A percentile compares a stretch with the other conserved stretches of the same genome.
Conservation (phyloP, 2,797 vertebrate genomes). For the Muscicapa striata region DNA sequence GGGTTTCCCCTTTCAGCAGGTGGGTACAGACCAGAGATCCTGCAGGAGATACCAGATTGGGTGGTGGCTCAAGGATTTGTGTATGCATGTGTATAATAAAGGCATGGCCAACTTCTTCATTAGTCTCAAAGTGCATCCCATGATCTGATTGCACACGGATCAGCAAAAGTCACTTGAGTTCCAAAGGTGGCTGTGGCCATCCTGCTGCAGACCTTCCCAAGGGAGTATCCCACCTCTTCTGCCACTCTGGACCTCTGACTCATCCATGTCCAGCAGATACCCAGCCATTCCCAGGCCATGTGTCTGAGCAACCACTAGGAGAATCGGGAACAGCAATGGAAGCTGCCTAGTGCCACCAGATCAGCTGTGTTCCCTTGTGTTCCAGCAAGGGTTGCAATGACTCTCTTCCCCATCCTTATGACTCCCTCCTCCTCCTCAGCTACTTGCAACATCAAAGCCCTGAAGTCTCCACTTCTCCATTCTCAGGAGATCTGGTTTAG, state of each 20-base stretch:
- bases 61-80: neutral
- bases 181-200: neutral
- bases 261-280: neutral
- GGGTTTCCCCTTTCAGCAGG: neutral
- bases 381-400: neutral
- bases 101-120: neutral
- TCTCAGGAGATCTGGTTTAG: neutral
- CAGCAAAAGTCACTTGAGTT: neutral
- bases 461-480: neutral
- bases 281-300: rapidly evolving
- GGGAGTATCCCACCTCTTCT: neutral
- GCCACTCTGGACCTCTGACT: neutral
- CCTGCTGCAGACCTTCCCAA: neutral
- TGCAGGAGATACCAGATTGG: rapidly evolving
- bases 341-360: neutral
- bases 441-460: neutral
- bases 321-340: neutral
- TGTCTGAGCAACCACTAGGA: rapidly evolving
- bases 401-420: neutral
- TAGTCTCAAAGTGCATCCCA: rapidly evolving
- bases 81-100: neutral
- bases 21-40: neutral
- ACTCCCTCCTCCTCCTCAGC: neutral
- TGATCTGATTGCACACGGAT: neutral
- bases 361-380: neutral